Conservation (phyloP, 2,797 vertebrate species). For the Furcifer pardalis region DNA sequence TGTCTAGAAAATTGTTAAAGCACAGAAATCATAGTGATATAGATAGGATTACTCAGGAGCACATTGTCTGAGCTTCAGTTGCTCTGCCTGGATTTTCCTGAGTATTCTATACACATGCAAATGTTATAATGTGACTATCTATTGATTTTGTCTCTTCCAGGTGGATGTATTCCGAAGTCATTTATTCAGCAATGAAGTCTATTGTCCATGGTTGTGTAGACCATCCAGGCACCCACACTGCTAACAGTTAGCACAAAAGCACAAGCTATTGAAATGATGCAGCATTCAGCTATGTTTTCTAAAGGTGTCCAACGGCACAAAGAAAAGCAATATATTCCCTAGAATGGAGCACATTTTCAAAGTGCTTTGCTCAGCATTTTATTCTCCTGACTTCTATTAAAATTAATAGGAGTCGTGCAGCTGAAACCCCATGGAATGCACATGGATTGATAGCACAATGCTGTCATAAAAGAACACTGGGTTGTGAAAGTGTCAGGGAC, state of each 20-base stretch:
- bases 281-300: conserved; percentile 58
- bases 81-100: neutral
- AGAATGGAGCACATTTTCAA: conserved; percentile 50
- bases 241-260: conserved; percentile 52
- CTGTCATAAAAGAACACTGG: conserved; percentile 57
- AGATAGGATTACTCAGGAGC: neutral
- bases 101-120: conserved; percentile 5
- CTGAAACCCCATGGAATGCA: conserved; percentile 58
- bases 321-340: conserved; percentile 53
- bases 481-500: conserved; percentile 64
- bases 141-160: conserved; percentile 7
- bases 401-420: conserved; percentile 65
- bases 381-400: conserved; percentile 68
- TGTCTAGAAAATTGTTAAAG: neutral
- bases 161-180: conserved; percentile 27
- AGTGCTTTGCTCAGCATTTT: conserved; percentile 65
- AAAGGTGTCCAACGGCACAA: conserved; percentile 60
- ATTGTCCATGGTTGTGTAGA: conserved; percentile 22
- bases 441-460: conserved; percentile 67
- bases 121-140: conserved; percentile 1
- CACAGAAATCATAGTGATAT: neutral
- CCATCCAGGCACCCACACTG: conserved; percentile 57
- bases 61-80: neutral
- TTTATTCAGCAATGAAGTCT: conserved; percentile 55
- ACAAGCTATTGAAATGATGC: conserved; percentile 59